These are phyloP conservation scores for Hyles euphorbiae DNA, from an alignment of 1,140 invertebrate genomes.

Conservation along the genomic window DNA sequence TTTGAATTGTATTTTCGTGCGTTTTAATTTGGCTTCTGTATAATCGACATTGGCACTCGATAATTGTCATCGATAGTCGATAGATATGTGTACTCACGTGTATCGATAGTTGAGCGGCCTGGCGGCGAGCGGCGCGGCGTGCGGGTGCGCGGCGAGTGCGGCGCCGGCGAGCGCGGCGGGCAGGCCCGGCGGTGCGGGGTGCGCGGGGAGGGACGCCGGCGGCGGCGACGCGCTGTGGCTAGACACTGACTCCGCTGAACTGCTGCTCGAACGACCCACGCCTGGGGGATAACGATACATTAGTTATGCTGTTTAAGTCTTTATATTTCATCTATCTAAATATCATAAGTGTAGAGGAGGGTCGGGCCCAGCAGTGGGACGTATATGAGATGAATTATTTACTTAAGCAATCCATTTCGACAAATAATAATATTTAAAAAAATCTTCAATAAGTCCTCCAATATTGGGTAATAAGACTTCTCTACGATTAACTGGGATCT, in stretches of 20 bases:
- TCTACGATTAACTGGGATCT: background rate
- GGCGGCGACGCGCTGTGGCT: conserved; percentile 43
- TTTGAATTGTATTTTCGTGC: too few relatives aligned
- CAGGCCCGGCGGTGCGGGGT: background rate
- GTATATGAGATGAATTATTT: too few relatives aligned
- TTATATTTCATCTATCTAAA: too few relatives aligned
- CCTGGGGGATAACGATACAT: conserved; percentile 17
- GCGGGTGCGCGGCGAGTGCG: background rate
- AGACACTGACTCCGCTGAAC: conserved; percentile 53
- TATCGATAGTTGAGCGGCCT: conserved; percentile 3
- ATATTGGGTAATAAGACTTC: background rate
- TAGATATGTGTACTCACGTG: background rate
- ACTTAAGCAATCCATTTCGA: too few relatives aligned
- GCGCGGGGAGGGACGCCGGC: conserved; percentile 9
- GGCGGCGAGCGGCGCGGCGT: background rate
- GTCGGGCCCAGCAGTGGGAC: too few relatives aligned
- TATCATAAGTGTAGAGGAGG: too few relatives aligned
- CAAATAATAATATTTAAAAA: too few relatives aligned
- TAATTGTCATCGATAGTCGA: too few relatives aligned
- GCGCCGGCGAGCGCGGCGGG: background rate
- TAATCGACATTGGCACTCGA: too few relatives aligned
- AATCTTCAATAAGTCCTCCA: too few relatives aligned
- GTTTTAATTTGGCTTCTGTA: too few relatives aligned
- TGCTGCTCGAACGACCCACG: conserved; percentile 40
- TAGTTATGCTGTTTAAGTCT: too few relatives aligned